A percentile compares a stretch with the other conserved stretches of the same genome.
phyloP scores from a whole-genome alignment of 2,888 invertebrate species.

The Eristalis tenax region DNA sequence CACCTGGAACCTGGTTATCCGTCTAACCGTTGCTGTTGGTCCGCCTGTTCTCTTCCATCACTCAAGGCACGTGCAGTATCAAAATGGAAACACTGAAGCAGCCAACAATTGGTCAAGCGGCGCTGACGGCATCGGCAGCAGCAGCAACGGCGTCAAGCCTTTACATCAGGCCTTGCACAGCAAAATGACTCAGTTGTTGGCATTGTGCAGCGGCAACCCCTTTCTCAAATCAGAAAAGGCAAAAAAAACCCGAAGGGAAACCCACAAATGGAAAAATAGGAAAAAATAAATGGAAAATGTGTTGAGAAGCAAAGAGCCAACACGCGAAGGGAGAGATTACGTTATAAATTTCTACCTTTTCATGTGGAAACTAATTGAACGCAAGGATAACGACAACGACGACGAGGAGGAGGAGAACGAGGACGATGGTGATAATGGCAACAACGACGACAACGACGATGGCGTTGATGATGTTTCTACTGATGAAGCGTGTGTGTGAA shows the following conservation, averaged over 20 bases:
- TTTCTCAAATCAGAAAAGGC: not conserved
- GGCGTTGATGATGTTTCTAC: too few relatives aligned
- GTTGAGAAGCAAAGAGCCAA: not conserved
- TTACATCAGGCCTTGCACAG: too few relatives aligned
- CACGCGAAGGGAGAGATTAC: slow-evolving; percentile 33
- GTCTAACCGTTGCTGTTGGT: too few relatives aligned
- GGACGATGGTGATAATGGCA: not conserved
- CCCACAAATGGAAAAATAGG: not conserved
- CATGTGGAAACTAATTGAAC: slow-evolving; percentile 53
- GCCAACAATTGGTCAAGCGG: slow-evolving; percentile 45
- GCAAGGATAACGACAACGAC: not conserved
- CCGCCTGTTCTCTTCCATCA: not conserved
- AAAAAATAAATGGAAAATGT: slow-evolving; percentile 1
- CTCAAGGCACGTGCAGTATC: slow-evolving; percentile 28
- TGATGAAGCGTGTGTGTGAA: too few relatives aligned
- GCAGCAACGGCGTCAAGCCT: not conserved
- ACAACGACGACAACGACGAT: not conserved
- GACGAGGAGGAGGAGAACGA: not conserved
- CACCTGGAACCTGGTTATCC: too few relatives aligned
- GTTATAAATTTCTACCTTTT: slow-evolving; percentile 45
- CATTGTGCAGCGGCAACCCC: not conserved
- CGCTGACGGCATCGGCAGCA: not conserved
- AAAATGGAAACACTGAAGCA: slow-evolving; percentile 21
- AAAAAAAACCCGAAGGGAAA: not conserved
- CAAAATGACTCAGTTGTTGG: not conserved